Conservation (phyloP, 1,140 invertebrate genomes). For the Goniozus legneri region DNA sequence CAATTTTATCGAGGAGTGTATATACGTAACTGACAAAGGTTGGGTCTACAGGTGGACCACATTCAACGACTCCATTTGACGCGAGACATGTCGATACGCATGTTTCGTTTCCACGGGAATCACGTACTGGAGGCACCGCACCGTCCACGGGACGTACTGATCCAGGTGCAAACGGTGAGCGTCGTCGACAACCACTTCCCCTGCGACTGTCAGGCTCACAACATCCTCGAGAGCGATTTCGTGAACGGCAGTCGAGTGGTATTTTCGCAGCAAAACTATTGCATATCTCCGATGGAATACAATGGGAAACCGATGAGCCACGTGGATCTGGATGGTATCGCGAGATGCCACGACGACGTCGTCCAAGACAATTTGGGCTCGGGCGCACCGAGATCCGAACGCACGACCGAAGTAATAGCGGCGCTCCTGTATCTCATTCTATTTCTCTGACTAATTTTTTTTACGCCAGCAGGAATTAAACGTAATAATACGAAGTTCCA, state of each 20-base stretch:
- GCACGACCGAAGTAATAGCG: too few relatives aligned
- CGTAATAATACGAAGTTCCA: too few relatives aligned
- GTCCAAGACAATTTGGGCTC: slow-evolving; percentile 62
- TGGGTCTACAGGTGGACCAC: slow-evolving; percentile 59
- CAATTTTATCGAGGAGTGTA: neutral
- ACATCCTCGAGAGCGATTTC: slow-evolving; percentile 69
- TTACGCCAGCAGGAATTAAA: too few relatives aligned
- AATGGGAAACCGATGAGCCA: slow-evolving; percentile 70
- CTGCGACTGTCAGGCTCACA: slow-evolving; percentile 77
- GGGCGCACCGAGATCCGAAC: too few relatives aligned
- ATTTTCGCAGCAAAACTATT: slow-evolving; percentile 74
- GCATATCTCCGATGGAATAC: slow-evolving; percentile 78
- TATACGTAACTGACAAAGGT: neutral
- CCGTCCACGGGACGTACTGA: slow-evolving; percentile 62
- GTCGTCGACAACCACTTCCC: slow-evolving; percentile 76
- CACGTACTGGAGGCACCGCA: slow-evolving; percentile 73
- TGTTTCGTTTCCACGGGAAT: slow-evolving; percentile 72
- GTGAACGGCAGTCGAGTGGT: slow-evolving; percentile 62
- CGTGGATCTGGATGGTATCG: slow-evolving; percentile 66
- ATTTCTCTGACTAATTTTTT: too few relatives aligned
- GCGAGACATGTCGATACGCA: slow-evolving; percentile 64
- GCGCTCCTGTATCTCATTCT: too few relatives aligned
- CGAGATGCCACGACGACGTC: slow-evolving; percentile 64
- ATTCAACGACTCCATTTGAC: slow-evolving; percentile 69
- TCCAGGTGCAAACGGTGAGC: slow-evolving; percentile 65